phyloP scores from a whole-genome alignment of 1,140 invertebrate species.

The Brachionus angularis region DNA sequence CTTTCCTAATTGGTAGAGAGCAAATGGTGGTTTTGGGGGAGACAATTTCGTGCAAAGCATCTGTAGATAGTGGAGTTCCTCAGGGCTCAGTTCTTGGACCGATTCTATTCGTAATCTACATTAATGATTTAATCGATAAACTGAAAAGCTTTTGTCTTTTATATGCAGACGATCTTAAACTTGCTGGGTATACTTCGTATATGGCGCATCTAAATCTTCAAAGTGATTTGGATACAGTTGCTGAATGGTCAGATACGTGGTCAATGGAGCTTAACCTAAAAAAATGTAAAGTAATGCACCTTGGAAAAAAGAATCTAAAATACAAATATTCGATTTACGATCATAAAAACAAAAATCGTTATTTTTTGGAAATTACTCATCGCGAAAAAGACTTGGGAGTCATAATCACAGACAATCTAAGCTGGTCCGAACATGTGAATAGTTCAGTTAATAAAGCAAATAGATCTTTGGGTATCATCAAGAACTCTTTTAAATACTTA shows the following conservation, averaged over 20 bases:
- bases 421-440: too few species aligned
- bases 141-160: neutral
- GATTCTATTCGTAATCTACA: slow-evolving; percentile 15
- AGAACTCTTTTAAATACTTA: too few species aligned
- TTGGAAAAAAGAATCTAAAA: neutral
- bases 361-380: too few species aligned
- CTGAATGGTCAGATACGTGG: neutral
- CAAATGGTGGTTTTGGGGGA: too few species aligned
- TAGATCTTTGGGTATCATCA: too few species aligned
- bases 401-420: neutral
- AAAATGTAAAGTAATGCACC: neutral
- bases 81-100: slow-evolving; percentile 3
- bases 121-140: slow-evolving; percentile 15
- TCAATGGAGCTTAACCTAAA: neutral
- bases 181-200: too few species aligned
- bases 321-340: neutral
- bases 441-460: too few species aligned
- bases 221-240: neutral
- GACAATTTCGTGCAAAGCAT: too few species aligned
- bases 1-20: too few species aligned
- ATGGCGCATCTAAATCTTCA: neutral
- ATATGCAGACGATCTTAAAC: neutral
- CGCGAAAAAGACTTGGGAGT: neutral
- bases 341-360: neutral
- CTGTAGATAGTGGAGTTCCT: neutral